Conservation (phyloP, 1,140 invertebrate genomes). For the Samia ricini region DNA sequence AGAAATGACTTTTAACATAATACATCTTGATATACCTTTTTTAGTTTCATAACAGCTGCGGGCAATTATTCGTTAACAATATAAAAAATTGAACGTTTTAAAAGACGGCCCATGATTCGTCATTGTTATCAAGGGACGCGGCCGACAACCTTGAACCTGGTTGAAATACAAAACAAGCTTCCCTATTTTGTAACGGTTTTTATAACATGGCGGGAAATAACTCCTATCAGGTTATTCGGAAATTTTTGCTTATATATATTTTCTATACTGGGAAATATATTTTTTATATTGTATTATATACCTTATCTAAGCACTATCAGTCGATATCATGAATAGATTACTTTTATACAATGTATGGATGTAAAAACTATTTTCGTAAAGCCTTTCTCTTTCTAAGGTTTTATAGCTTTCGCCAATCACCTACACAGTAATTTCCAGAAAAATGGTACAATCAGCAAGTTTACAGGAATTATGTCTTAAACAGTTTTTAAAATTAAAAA, state of each 20-base stretch:
- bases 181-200: slow-evolving; percentile 55
- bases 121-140: slow-evolving; percentile 66
- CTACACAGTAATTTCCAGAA: background rate
- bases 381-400: background rate
- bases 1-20: no score
- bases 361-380: no score
- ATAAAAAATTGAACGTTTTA: slow-evolving; percentile 51
- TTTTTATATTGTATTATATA: no score
- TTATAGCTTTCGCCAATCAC: background rate
- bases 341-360: no score
- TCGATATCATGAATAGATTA: no score
- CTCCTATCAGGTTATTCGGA: background rate
- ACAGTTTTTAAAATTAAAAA: background rate
- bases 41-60: background rate
- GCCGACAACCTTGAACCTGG: slow-evolving; percentile 42
- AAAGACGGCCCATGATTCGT: slow-evolving; percentile 53
- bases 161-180: slow-evolving; percentile 43
- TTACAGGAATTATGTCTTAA: no score
- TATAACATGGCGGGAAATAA: slow-evolving; percentile 28
- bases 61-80: background rate
- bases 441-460: background rate
- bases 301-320: no score
- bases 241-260: no score
- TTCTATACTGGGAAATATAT: no score
- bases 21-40: background rate